phyloP scores from a whole-genome alignment of 2,113 vertebrate genomes.

The Probosciger aterrimus region DNA sequence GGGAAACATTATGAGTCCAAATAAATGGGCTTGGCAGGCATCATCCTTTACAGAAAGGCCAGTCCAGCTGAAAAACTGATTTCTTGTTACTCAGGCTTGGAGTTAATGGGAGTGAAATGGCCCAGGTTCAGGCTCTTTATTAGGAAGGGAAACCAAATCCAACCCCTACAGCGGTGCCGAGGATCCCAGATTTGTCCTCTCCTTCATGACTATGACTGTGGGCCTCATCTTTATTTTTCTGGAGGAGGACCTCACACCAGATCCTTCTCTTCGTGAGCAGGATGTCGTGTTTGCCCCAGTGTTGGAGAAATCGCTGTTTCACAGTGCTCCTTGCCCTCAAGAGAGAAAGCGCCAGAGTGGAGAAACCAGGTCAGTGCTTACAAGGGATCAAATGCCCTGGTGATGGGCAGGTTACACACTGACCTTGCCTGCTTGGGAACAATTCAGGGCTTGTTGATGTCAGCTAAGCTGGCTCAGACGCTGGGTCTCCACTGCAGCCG shows the following conservation, averaged over 20 bases:
- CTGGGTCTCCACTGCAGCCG: background rate
- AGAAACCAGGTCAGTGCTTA: background rate
- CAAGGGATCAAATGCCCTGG: background rate
- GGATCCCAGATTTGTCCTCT: background rate
- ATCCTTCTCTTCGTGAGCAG: rapidly evolving
- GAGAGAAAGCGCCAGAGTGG: background rate
- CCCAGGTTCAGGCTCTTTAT: background rate
- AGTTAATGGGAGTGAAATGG: background rate
- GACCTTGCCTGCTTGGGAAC: background rate
- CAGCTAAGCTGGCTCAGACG: background rate
- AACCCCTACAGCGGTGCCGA: background rate
- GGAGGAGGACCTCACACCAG: background rate
- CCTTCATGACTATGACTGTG: rapidly evolving
- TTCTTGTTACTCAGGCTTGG: background rate
- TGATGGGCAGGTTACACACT: background rate
- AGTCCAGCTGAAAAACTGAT: background rate
- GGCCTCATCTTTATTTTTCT: background rate
- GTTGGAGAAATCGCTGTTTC: background rate
- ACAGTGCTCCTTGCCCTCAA: background rate
- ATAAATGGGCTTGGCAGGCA: background rate
- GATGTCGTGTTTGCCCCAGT: rapidly evolving
- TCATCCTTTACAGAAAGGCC: background rate
- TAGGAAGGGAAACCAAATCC: background rate
- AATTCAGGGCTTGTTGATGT: background rate
- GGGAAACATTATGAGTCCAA: background rate